Base-by-base conservation (phyloP, 2,113 vertebrate species). In the Salminus brasiliensis region DNA sequence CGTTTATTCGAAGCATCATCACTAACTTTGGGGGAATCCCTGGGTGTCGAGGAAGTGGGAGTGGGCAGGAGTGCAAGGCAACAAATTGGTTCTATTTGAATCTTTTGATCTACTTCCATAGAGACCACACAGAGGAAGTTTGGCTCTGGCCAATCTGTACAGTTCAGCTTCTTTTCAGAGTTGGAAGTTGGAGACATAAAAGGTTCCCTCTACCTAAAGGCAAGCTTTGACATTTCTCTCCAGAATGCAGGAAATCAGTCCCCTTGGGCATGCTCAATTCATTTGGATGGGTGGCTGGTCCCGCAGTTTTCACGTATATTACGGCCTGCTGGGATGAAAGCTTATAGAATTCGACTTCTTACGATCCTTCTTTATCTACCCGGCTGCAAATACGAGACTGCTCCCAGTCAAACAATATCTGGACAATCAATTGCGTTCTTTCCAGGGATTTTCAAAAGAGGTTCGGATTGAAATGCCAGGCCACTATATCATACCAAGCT, bases 151-250 rank as follows among this genome's bases (percentile, higher is more conserved):
- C 23, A 59, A 63, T 32, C 41, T 75, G 52, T 36, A 63, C 43
- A 78, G 47, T 72, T 15, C 34, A n/a, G 23, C 25, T 3, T 39
- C 41, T 70, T 49, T 27, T 30, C 53, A 59, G 57, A 76, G 25
- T 72, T 29, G 4, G n/a, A 43, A 13, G 59, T 65, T 78, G 63
- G 23, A 74, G 23, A 79, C 76, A 77, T 72, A 47, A 84, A 89
- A 86, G 78, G 83, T 87, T 84, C 69, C 30, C 47, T 47, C 18
- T 83, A 47, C 68, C 83, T 85, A 47, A 80, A 52, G 86, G 85
- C 80, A 70, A 71, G 23, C 18, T 67, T 49, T 88, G 81, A 77
- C 81, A 83, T 88, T 87, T 89, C 34, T 6, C 25, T 32, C 36
- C 13, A 59, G 75, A 79, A 76, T 27, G 16, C 29, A 30, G 45